These are phyloP conservation scores for Alectura lathami DNA, from an alignment of 2,113 vertebrate species.

Conservation along the genomic window DNA sequence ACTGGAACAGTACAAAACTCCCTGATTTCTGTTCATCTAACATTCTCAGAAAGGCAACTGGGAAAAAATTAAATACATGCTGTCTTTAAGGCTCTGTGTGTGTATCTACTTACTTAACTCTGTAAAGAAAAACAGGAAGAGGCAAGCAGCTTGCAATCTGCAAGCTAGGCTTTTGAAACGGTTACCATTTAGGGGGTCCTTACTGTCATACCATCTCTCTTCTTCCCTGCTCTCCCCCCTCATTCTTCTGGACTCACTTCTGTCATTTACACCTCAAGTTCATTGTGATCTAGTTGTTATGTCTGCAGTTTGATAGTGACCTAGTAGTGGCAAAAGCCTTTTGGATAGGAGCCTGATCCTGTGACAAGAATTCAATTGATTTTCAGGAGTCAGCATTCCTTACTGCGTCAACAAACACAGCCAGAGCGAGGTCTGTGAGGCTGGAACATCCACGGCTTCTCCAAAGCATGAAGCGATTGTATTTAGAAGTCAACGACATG, in stretches of 20 bases:
- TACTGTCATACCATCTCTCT: not conserved
- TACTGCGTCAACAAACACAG: slow-evolving; percentile 11
- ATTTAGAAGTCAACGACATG: slow-evolving; percentile 26
- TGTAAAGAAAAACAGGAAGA: not conserved
- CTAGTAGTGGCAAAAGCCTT: not conserved
- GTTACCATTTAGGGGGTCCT: not conserved
- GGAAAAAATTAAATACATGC: not conserved
- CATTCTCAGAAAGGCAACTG: not conserved
- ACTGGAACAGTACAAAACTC: not conserved
- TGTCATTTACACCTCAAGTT: not conserved
- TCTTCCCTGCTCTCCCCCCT: not conserved
- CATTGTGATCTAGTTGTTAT: not conserved
- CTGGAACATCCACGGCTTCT: not conserved
- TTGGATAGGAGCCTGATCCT: slow-evolving; percentile 13
- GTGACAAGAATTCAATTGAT: slow-evolving; percentile 36
- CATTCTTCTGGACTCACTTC: not conserved
- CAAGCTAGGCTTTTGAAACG: not conserved
- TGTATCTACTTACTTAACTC: not conserved
- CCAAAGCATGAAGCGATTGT: slow-evolving; percentile 27
- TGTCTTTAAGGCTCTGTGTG: not conserved
- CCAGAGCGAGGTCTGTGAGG: not conserved
- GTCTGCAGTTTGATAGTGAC: not conserved
- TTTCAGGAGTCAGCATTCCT: slow-evolving; percentile 47
- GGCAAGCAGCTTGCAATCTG: not conserved
- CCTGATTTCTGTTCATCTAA: not conserved